These are phyloP conservation scores for Oreotrochilus melanogaster DNA, from an alignment of 2,113 vertebrate species.

Conservation along the genomic window DNA sequence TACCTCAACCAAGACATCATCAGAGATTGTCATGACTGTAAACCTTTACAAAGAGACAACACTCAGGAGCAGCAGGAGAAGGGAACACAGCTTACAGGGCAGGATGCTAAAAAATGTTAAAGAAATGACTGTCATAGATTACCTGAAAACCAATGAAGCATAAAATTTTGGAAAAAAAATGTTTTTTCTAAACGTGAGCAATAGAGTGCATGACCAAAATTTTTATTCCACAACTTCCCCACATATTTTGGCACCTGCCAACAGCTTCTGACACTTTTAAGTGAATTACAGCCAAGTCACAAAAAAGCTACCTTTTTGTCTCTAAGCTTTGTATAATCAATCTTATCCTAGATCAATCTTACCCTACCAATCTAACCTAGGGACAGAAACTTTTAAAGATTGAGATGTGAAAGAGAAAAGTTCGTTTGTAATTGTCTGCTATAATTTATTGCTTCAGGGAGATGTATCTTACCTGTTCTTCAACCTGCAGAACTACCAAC, in stretches of 20 bases:
- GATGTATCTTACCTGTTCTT: neutral
- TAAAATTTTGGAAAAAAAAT: neutral
- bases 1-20: neutral
- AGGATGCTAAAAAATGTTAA: neutral
- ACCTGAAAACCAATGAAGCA: neutral
- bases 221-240: neutral
- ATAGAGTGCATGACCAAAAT: neutral
- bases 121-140: neutral
- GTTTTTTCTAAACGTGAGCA: neutral
- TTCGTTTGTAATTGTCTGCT: neutral
- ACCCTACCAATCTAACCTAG: too few species aligned
- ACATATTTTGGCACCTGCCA: fast-evolving
- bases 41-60: neutral
- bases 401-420: neutral
- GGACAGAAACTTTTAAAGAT: neutral
- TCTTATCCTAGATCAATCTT: neutral
- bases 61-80: neutral
- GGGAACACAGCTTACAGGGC: neutral
- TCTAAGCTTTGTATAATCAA: neutral
- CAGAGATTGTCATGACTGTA: neutral
- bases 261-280: neutral
- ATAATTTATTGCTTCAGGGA: neutral
- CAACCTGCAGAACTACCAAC: neutral
- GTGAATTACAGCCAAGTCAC: neutral
- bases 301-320: neutral